These are phyloP conservation scores for Byasa hedistus DNA, from an alignment of 2,888 invertebrate species.

Conservation along the genomic window DNA sequence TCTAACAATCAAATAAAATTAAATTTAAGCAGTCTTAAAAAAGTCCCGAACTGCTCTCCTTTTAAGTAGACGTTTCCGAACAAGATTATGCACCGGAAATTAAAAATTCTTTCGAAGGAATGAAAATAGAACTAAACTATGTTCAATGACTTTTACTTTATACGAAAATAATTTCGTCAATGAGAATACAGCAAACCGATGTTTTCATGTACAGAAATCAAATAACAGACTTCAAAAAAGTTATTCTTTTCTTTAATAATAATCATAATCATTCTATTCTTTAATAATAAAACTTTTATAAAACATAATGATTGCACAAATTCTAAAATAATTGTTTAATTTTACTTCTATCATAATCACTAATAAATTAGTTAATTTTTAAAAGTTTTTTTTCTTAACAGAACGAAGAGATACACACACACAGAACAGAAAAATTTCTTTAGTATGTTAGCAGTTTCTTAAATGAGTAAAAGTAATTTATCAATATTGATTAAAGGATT, in stretches of 20 bases:
- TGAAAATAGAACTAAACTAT: conserved; percentile 8
- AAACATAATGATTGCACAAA: no score
- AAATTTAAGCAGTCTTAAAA: neutral
- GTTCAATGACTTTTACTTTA: neutral
- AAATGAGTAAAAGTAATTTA: neutral
- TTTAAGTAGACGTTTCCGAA: neutral
- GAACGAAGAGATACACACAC: neutral
- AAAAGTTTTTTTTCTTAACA: neutral
- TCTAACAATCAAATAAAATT: neutral
- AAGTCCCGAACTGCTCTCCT: neutral
- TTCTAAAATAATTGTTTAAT: no score
- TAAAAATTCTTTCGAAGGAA: conserved; percentile 19
- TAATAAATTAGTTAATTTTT: neutral
- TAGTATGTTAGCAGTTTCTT: no score
- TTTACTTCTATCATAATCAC: no score
- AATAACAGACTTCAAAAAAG: no score
- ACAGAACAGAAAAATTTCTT: no score
- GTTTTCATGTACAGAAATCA: neutral
- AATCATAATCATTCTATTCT: no score
- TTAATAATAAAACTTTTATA: no score
- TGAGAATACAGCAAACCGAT: neutral
- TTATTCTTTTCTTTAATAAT: no score
- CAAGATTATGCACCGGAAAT: conserved; percentile 23
- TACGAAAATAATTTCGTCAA: neutral
- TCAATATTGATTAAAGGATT: neutral